A percentile compares a stretch with the other conserved stretches of the same genome.
Conservation (phyloP, 2,797 vertebrate genomes). For the Holocentrus rufus region DNA sequence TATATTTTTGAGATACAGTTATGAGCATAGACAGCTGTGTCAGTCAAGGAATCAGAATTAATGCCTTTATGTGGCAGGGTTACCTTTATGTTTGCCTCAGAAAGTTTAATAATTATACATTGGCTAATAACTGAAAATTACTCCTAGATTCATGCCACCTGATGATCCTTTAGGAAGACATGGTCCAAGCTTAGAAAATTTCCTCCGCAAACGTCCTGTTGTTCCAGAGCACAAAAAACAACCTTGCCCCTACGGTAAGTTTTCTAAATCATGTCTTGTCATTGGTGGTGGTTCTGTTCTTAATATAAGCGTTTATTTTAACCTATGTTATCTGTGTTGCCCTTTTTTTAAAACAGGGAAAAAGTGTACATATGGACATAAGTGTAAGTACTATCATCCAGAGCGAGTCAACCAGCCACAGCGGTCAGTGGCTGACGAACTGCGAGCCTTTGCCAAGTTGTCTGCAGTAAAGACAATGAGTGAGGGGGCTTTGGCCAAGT, state of each 20-base stretch:
- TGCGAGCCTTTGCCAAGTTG: conserved; percentile 97
- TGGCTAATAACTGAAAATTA: conserved; percentile 6
- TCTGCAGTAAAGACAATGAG: conserved; percentile 99
- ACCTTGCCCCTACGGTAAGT: conserved; percentile 98
- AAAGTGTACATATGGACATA: conserved; percentile 99
- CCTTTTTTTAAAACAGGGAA: conserved; percentile 86
- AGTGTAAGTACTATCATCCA: conserved; percentile 99
- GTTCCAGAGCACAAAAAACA: conserved; percentile 99
- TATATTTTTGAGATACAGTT: background rate
- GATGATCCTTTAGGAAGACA: conserved; percentile 98
- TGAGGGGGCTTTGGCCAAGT: conserved; percentile 94
- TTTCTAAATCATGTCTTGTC: conserved; percentile 12
- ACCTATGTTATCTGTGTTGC: conserved; percentile 16
- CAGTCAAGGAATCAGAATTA: background rate
- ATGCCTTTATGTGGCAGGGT: background rate
- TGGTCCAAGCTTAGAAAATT: conserved; percentile 98
- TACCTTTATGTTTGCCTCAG: background rate
- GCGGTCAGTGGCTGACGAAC: conserved; percentile 97
- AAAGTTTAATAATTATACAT: conserved; percentile 1
- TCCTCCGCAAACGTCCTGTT: conserved; percentile 94
- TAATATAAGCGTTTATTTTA: background rate
- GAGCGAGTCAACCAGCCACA: conserved; percentile 96
- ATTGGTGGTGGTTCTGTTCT: background rate
- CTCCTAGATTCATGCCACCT: conserved; percentile 96
- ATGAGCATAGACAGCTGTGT: background rate